Base-by-base conservation (phyloP, 30 jellyfish, hydroid and myxozoan species). In the Turritopsis dohrnii region DNA sequence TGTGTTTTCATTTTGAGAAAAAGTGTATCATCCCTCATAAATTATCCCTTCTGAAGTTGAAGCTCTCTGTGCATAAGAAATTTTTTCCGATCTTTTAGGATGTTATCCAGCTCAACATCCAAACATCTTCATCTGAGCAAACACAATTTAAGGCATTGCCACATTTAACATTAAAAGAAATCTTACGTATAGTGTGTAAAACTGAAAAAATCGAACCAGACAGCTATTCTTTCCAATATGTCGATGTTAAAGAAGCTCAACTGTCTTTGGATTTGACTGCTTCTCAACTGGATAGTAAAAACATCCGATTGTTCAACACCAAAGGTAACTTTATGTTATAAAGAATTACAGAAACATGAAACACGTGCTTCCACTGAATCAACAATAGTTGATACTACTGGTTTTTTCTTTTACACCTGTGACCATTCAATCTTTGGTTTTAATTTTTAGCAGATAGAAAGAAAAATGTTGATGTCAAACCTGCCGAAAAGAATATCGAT, bases 41-140 rank as follows among this genome's bases (percentile, higher is more conserved):
- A n/a, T n/a, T n/a, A n/a, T n/a, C n/a, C n/a, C n/a, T n/a, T n/a
- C n/a, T n/a, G n/a, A n/a, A n/a, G n/a, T n/a, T n/a, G 60, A 41
- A 41, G 13, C 60, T 41, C 9, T 41, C n/a, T 41, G 60, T 41
- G 60, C 60, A 41, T 3, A 41, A 13, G 60, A 41, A 41, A 41
- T 41, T 41, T 41, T 41, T 41, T 41, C 60, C n/a, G n/a, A n/a
- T n/a, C n/a, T n/a, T 54, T 54, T 69, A 69, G 77, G 77, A 69
- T 69, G 77, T 69, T n/a, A 9, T 27, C 9, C 31, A 7, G 77
- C 9, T 69, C 77, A 69, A 69, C 22, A 69, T 69, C 19, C 77
- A 69, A 27, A 69, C 30, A n/a, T 69, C 77, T n/a, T 21, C 77
- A 0, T 7, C 16, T 9, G 77, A 69, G 9, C 28, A 23, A 27